Evolutionary conservation across 2,888 invertebrate species (phyloP).

Genomic region (Megaustenia siamemsis): DNA sequence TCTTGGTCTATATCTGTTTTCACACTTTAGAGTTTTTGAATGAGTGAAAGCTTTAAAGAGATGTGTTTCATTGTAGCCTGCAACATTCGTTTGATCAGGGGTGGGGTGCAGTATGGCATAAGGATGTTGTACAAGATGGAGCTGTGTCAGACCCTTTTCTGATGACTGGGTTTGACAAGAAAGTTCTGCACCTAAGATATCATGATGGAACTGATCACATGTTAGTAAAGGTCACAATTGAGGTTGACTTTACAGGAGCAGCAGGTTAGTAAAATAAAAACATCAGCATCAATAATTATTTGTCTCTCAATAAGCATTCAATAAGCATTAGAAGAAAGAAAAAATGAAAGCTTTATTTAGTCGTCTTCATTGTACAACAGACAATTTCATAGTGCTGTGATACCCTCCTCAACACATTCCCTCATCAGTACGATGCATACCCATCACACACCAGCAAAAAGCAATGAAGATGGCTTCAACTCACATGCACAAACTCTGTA

Average conservation of each 20-base stretch:
- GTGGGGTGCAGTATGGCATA: slow-evolving; percentile 61
- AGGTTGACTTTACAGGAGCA: slow-evolving; percentile 58
- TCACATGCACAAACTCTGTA: too few relatives aligned
- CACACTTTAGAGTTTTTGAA: too few relatives aligned
- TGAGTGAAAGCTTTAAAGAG: too few relatives aligned
- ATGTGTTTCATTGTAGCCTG: too few relatives aligned
- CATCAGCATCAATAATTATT: background rate
- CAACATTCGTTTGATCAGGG: slow-evolving; percentile 48
- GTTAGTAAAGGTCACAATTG: slow-evolving; percentile 14
- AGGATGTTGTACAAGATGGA: slow-evolving; percentile 46
- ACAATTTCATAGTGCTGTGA: too few relatives aligned
- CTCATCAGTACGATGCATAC: too few relatives aligned
- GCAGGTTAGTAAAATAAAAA: slow-evolving; percentile 58
- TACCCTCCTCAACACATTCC: too few relatives aligned
- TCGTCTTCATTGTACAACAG: too few relatives aligned
- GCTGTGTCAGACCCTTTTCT: slow-evolving; percentile 58
- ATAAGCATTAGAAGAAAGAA: background rate
- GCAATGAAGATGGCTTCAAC: too few relatives aligned
- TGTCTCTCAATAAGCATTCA: background rate
- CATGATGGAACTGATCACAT: slow-evolving; percentile 21
- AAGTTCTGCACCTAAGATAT: slow-evolving; percentile 57
- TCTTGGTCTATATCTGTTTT: too few relatives aligned
- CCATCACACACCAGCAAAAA: too few relatives aligned
- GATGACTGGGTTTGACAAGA: slow-evolving; percentile 61
- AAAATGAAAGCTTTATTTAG: too few relatives aligned